A percentile compares a stretch with the other conserved stretches of the same genome.
Conservation (phyloP, 2,888 invertebrate species). For the Rhorus exstirpatorius region DNA sequence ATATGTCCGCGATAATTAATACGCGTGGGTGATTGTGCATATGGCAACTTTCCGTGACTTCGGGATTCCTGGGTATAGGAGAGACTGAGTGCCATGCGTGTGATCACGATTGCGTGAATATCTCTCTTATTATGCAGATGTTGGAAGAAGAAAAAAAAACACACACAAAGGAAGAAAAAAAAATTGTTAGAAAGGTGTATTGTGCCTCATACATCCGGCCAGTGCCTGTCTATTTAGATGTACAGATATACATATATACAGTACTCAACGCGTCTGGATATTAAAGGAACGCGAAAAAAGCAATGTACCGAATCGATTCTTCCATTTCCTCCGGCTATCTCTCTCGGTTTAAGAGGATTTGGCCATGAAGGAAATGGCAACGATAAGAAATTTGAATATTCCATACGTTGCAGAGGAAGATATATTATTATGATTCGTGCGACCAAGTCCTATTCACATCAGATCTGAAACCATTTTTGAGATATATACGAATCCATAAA, state of each 20-base stretch:
- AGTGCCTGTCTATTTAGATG: conserved; percentile 31
- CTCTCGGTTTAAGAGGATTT: no score
- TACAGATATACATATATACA: conserved; percentile 3
- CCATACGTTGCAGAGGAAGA: no score
- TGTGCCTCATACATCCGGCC: conserved; percentile 61
- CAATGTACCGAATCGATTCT: conserved; percentile 35
- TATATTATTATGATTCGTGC: no score
- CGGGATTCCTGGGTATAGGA: conserved; percentile 1
- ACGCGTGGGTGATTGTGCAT: not conserved
- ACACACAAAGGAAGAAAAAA: conserved; percentile 37
- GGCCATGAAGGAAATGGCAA: no score
- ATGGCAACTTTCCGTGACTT: conserved; percentile 30
- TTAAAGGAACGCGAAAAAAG: conserved; percentile 65
- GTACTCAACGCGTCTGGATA: conserved; percentile 50
- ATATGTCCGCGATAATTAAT: conserved; percentile 6
- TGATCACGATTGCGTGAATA: conserved; percentile 73
- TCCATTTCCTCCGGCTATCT: no score
- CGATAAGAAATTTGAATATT: no score
- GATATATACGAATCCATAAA: no score
- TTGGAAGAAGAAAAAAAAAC: conserved; percentile 58
- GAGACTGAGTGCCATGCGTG: conserved; percentile 64
- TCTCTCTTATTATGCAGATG: conserved; percentile 71
- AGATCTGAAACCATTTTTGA: no score
- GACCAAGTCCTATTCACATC: no score
- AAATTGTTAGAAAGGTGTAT: conserved; percentile 70